Evolutionary conservation across 2,113 vertebrate genomes (phyloP), one percentile per base, ranked within the genome.

Genomic region (Thryonomys swinderianus): DNA sequence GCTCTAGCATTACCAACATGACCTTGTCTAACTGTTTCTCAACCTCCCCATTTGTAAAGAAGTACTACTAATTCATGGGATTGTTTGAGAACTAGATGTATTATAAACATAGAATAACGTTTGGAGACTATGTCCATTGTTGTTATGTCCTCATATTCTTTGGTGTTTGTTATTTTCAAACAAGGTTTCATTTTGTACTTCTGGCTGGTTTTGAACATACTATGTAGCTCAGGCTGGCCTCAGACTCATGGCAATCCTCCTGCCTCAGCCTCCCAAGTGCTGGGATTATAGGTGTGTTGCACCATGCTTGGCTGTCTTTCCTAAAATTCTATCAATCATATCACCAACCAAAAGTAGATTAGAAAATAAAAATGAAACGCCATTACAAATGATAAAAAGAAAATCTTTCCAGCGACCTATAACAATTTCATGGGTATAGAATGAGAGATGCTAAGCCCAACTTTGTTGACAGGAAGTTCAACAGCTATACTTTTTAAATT

Each of bases 131-230:
- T 7, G 8, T 86, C 64, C 73, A 66, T 74, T 66, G 64, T 53
- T 34, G 53, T 74, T 48, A 62, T 45, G 37, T 88, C 45, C n/a
- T 83, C 82, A 90, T 89, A 85, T 82, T 85, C 25, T 74, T 73
- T 74, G 42, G 14, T 42, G 37, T 37, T 30, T 74, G 42, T 74
- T 42, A 45, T 45, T 74, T 45, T 74, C 40, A 74, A 25, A 74
- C 25, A 45, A 25, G 71, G 42, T 48, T 30, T 45, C 12, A 17
- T 12, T 74, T 27, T 16, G 12, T 45, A 45, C 25, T 48, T 48
- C 71, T 16, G 6, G 25, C 71, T 74, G 25, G 42, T 74, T 42
- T 48, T 73, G 23, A 73, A 42, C 71, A 73, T 25, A 30, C 71
- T 74, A 74, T 8, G 25, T 5, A 42, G 37, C 69, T n/a, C 21